Evolutionary conservation across 1,140 invertebrate species (phyloP).

Genomic region (Leptinotarsa texana): DNA sequence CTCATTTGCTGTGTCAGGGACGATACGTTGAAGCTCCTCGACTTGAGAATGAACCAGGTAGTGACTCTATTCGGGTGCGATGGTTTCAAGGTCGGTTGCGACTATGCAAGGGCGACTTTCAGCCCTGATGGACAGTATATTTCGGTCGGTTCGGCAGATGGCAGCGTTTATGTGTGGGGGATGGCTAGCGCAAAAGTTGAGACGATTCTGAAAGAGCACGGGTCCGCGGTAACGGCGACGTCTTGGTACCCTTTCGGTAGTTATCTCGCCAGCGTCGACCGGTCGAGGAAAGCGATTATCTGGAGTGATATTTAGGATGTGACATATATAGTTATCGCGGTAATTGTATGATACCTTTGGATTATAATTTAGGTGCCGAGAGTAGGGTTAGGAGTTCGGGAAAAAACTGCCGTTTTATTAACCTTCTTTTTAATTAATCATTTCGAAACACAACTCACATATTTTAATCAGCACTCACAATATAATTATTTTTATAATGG

Average conservation of each 20-base stretch:
- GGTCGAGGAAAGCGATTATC: slow-evolving; percentile 79
- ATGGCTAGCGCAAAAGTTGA: slow-evolving; percentile 76
- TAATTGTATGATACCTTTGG: too few species aligned
- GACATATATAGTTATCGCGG: background rate
- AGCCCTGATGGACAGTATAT: slow-evolving; percentile 88
- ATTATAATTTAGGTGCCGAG: too few species aligned
- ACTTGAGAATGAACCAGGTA: slow-evolving; percentile 92
- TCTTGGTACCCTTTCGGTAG: slow-evolving; percentile 88
- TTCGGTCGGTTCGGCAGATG: slow-evolving; percentile 87
- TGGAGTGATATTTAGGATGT: slow-evolving; percentile 66
- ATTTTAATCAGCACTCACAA: too few species aligned
- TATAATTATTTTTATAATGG: too few species aligned
- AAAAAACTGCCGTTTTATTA: too few species aligned
- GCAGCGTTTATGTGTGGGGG: slow-evolving; percentile 91
- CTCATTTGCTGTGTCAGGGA: slow-evolving; percentile 90
- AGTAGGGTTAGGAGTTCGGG: too few species aligned
- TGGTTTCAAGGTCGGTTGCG: slow-evolving; percentile 92
- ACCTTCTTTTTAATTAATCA: too few species aligned
- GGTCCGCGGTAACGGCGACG: slow-evolving; percentile 85
- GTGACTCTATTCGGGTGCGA: slow-evolving; percentile 90
- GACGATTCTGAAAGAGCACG: slow-evolving; percentile 84
- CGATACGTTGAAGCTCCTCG: slow-evolving; percentile 91
- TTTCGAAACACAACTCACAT: too few species aligned
- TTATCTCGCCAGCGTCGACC: slow-evolving; percentile 85
- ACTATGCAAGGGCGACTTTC: slow-evolving; percentile 90